Evolutionary conservation across 2,888 invertebrate species (phyloP), one percentile per base, ranked within the genome.

Genomic region (Hypsopygia costalis): DNA sequence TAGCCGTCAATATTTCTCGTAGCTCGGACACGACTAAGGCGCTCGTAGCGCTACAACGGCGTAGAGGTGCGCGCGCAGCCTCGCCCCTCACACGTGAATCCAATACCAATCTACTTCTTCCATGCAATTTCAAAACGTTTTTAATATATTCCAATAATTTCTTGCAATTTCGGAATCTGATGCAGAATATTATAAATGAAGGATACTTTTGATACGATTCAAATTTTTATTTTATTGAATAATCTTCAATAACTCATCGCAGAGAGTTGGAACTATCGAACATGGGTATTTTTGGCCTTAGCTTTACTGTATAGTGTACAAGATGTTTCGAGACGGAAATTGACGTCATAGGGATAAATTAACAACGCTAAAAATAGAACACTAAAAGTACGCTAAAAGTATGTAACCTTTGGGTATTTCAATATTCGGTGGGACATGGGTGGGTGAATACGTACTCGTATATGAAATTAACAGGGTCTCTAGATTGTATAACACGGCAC

Each of bases 41-140:
- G 68, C 60, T 66, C 72, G 79, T 77, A 80, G 73, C 71, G 67
- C 66, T 74, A 71, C 72, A 59, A 48, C 57, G 55, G 49, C 65
- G 71, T 73, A 69, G 62, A 58, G 52, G 30, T 83, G 87, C 87
- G 87, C 82, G 85, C 87, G 85, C 86, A 85, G 73, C 81, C 79
- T 76, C 81, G 75, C 82, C 86, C 82, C 81, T 73, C 74, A 75
- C 77, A 77, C 72, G 66, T 73, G 73, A 74, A 80, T 73, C 81
- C 82, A 64, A 86, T 86, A 86, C 78, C 80, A 82, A 85, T 85
- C 79, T 79, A 72, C 70, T 68, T 65, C 45, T 47, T 68, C 64
- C 65, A 66, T 64, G 66, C 68, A 72, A 76, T 75, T 80, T 69
- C 61, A 49, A 70, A 78, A 69, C 73, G 62, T 74, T 73, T 76